Percentiles rank a stretch among this genome's conserved stretches.
These are phyloP conservation scores for Stenurella melanura DNA, from an alignment of 2,888 invertebrate species.

Conservation along the genomic window DNA sequence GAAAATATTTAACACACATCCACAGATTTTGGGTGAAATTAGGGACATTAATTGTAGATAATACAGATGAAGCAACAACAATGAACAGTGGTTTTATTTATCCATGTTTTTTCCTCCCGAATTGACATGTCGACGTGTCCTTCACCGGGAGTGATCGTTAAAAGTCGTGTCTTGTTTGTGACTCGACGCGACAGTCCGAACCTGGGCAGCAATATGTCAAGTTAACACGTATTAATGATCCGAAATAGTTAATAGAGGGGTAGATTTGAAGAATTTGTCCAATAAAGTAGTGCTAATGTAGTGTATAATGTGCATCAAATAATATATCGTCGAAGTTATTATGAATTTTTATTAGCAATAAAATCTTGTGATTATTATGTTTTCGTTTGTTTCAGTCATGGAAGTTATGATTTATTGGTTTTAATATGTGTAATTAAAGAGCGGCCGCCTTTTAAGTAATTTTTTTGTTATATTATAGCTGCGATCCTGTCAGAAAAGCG, in stretches of 20 bases:
- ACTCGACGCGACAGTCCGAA: conserved; percentile 37
- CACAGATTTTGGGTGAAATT: too few relatives aligned
- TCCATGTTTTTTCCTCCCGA: too few relatives aligned
- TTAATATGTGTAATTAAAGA: conserved; percentile 59
- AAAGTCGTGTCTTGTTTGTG: neutral
- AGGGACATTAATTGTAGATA: too few relatives aligned
- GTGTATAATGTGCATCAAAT: conserved; percentile 41
- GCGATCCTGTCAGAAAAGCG: conserved; percentile 51
- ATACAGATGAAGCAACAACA: too few relatives aligned
- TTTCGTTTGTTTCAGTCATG: conserved; percentile 56
- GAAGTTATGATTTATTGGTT: conserved; percentile 61
- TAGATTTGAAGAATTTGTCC: conserved; percentile 58
- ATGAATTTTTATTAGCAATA: conserved; percentile 58
- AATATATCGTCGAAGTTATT: conserved; percentile 41
- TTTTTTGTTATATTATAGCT: conserved; percentile 45
- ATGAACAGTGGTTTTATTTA: too few relatives aligned
- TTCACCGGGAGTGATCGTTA: neutral
- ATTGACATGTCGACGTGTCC: neutral
- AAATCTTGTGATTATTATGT: conserved; percentile 56
- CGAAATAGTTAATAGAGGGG: conserved; percentile 51
- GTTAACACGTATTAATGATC: conserved; percentile 72
- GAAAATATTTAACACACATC: too few relatives aligned
- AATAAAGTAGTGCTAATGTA: conserved; percentile 57
- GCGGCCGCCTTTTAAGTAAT: conserved; percentile 55
- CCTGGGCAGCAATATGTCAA: conserved; percentile 62